Base-by-base conservation (phyloP, 2,888 invertebrate genomes). In the Brachylomia viminalis region DNA sequence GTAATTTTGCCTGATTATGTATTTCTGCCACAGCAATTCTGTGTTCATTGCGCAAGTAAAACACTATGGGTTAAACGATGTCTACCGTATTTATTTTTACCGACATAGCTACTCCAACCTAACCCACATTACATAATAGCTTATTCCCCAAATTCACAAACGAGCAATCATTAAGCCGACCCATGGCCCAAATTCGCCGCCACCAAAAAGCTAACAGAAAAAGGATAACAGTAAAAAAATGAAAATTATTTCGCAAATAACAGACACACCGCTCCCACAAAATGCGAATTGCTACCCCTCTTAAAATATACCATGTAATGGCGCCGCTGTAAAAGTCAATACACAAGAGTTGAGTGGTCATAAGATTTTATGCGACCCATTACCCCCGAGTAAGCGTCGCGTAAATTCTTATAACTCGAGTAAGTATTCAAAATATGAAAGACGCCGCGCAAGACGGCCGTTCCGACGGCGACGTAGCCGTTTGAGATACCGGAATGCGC, bases 401-500 rank as follows among this genome's bases (percentile, higher is more conserved):
- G 95, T 96, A 96, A 96, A 96, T 96, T 96, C 96, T 96, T 96
- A 96, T 96, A 96, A 96, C 95, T 93, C 92, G 92, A 91, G 92
- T 92, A 93, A 94, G 94, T 94, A 96, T 95, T 95, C 95, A 95
- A 96, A 96, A 95, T 95, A 95, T 95, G 95, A 94, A 95, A 93
- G 94, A 91, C 88, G 88, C 75, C 80, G 87, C 80, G 79, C 83
- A 80, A 79, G 80, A 70, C 85, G 82, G 33, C 80, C 81, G 80
- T 86, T 85, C 75, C 71, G 77, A 65, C 83, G 80, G 74, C 71
- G 77, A 65, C 83, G 80, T 73, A 77, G 75, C 84, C 72, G 87
- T 83, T 83, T 76, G 80, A 88, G 89, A 87, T 89, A 84, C 75
- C 80, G 80, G 86, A 84, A 79, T 75, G 80, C 80, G 75, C 79